Base-by-base conservation (phyloP, 2,113 vertebrate genomes). In the Anhinga rufa region DNA sequence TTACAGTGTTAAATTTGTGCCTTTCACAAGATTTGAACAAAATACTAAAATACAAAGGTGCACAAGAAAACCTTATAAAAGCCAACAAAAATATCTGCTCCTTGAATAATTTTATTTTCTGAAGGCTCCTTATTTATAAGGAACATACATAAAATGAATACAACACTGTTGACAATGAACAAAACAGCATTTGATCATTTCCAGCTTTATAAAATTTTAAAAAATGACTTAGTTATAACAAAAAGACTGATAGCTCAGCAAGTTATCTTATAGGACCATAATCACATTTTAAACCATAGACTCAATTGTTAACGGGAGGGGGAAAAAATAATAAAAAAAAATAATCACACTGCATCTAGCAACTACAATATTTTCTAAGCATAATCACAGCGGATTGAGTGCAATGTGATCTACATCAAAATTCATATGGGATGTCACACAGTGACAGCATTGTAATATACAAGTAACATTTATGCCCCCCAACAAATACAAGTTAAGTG, bases 401-500 rank as follows among this genome's bases (percentile, higher is more conserved):
- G 98, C 97, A 98, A 98, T 98, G 98, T 97, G 98, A 98, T 96
- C 93, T 96, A 98, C 96, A 98, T 94, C 97, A 97, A 97, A 97
- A 95, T 97, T 98, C 95, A 91, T 88, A 98, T 92, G 98, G 94
- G 98, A 98, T 98, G 99, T 99, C 99, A 99, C 99, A 99, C 97
- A 98, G 99, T 99, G 99, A 99, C 99, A 99, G 98, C 98, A 98
- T 98, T 97, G 98, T 98, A 95, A 97, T 96, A 97, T 82, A 97
- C 97, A 97, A 96, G 96, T 98, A 98, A 98, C 97, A 95, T 93
- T 95, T 90, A 97, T 90, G 97, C 97, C 97, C 98, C 97, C 97
- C 97, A 96, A 98, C 97, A 95, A 94, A 95, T 95, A 94, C 93
- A 87, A 78, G 89, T 97, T 94, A 97, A 97, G 96, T 93, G 90